A percentile compares a stretch with the other conserved stretches of the same genome.
Conservation (phyloP, 1,140 invertebrate genomes). For the Drosophila suzukii region DNA sequence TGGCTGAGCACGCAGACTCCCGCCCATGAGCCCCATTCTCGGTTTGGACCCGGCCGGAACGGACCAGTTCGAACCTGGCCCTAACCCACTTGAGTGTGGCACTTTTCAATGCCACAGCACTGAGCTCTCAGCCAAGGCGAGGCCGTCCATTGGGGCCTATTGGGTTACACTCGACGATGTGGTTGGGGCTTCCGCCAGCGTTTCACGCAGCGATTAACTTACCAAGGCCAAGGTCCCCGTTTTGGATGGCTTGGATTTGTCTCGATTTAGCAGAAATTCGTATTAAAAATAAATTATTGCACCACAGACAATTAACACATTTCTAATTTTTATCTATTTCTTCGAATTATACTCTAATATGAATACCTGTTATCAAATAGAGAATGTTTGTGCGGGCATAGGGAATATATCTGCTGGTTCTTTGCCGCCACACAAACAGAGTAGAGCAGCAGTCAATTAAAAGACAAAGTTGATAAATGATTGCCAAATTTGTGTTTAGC, state of each 20-base stretch:
- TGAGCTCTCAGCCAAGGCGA: constrained; percentile 11
- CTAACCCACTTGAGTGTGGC: constrained; percentile 43
- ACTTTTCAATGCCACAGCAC: constrained; percentile 33
- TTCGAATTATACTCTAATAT: too few relatives aligned
- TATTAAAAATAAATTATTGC: not conserved
- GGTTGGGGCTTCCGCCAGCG: constrained; percentile 57
- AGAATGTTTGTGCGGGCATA: too few relatives aligned
- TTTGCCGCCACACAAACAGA: too few relatives aligned
- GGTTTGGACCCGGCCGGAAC: not conserved
- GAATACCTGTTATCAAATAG: too few relatives aligned
- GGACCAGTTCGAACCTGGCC: constrained; percentile 29
- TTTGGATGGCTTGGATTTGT: not conserved
- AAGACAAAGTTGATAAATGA: too few relatives aligned
- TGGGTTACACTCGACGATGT: constrained; percentile 31
- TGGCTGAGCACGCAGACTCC: constrained; percentile 29
- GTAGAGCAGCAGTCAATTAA: too few relatives aligned
- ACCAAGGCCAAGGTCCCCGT: constrained; percentile 69
- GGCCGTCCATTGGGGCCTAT: constrained; percentile 7
- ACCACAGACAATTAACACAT: too few relatives aligned
- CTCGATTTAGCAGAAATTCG: not conserved
- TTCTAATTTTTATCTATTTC: not conserved
- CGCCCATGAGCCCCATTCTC: not conserved
- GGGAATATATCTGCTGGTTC: too few relatives aligned
- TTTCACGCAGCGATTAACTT: constrained; percentile 76
- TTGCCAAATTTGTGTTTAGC: too few relatives aligned